phyloP scores from a whole-genome alignment of 1,140 invertebrate species.

The Drosophila tani region DNA sequence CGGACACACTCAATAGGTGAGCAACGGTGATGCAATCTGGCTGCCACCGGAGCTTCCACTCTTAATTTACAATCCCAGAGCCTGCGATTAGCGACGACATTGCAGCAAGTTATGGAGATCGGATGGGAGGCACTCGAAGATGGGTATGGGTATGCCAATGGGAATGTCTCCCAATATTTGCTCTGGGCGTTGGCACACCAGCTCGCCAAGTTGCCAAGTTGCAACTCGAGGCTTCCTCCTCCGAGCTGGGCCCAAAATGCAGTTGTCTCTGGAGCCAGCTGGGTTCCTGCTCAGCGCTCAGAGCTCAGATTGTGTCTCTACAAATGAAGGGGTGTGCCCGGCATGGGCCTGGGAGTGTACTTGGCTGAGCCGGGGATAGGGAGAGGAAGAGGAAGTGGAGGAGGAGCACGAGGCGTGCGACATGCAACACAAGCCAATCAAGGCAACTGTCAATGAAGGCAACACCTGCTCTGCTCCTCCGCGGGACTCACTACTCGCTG shows the following conservation, averaged over 20 bases:
- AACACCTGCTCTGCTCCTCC: slow-evolving; percentile 60
- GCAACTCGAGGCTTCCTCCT: slow-evolving; percentile 38
- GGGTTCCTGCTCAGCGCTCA: slow-evolving; percentile 15
- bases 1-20: slow-evolving; percentile 63
- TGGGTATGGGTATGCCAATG: slow-evolving; percentile 16
- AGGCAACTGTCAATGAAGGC: slow-evolving; percentile 72
- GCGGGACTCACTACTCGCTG: slow-evolving; percentile 11
- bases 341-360: slow-evolving; percentile 15
- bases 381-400: slow-evolving; percentile 1
- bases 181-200: slow-evolving; percentile 64
- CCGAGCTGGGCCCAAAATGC: slow-evolving; percentile 45
- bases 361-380: not conserved
- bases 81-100: slow-evolving; percentile 66
- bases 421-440: slow-evolving; percentile 76
- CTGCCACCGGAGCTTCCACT: slow-evolving; percentile 29
- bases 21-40: slow-evolving; percentile 63
- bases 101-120: slow-evolving; percentile 56
- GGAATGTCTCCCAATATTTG: slow-evolving; percentile 50
- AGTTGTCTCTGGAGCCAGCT: slow-evolving; percentile 62
- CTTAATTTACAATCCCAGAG: slow-evolving; percentile 59
- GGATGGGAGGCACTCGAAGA: slow-evolving; percentile 20
- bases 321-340: slow-evolving; percentile 59
- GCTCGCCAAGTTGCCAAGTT: slow-evolving; percentile 36
- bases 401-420: slow-evolving; percentile 52
- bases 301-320: slow-evolving; percentile 12